Conservation (phyloP, 2,888 invertebrate genomes). For the Caenorhabditis doughertyi region DNA sequence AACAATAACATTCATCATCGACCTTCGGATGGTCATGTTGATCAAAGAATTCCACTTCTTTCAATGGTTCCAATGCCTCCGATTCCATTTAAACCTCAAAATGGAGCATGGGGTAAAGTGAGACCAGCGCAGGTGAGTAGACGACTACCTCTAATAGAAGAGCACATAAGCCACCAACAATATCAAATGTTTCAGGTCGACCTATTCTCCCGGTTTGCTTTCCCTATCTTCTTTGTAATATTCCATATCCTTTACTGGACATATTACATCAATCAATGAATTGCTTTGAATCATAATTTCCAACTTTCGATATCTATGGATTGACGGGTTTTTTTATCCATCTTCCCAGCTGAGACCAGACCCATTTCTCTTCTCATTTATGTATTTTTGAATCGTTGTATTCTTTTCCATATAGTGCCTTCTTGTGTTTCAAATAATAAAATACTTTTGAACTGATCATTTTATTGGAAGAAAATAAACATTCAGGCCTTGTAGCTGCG, state of each 20-base stretch:
- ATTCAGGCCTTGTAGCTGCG: slow-evolving; percentile 52
- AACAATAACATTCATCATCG: slow-evolving; percentile 59
- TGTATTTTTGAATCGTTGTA: slow-evolving; percentile 21
- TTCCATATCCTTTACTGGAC: slow-evolving; percentile 81
- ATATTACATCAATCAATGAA: slow-evolving; percentile 75
- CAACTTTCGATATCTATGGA: background rate
- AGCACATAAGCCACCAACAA: background rate
- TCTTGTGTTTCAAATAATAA: background rate
- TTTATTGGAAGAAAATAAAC: slow-evolving; percentile 10
- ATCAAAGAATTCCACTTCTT: slow-evolving; percentile 70
- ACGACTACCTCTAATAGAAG: too few relatives aligned
- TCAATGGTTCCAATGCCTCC: slow-evolving; percentile 73
- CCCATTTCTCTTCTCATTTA: slow-evolving; percentile 17
- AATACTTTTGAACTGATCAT: background rate
- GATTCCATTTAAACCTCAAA: slow-evolving; percentile 70
- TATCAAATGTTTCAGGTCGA: slow-evolving; percentile 70
- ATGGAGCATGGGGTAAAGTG: slow-evolving; percentile 61
- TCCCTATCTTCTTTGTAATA: slow-evolving; percentile 79
- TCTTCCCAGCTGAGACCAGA: background rate
- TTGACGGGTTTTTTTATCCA: slow-evolving; percentile 8
- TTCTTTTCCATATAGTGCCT: slow-evolving; percentile 30
- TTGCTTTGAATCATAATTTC: background rate
- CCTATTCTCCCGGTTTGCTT: slow-evolving; percentile 79
- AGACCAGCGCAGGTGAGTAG: slow-evolving; percentile 67
- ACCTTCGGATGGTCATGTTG: slow-evolving; percentile 58